Conservation (phyloP, 2,797 vertebrate genomes). For the Odontamblyopus lacepedii region DNA sequence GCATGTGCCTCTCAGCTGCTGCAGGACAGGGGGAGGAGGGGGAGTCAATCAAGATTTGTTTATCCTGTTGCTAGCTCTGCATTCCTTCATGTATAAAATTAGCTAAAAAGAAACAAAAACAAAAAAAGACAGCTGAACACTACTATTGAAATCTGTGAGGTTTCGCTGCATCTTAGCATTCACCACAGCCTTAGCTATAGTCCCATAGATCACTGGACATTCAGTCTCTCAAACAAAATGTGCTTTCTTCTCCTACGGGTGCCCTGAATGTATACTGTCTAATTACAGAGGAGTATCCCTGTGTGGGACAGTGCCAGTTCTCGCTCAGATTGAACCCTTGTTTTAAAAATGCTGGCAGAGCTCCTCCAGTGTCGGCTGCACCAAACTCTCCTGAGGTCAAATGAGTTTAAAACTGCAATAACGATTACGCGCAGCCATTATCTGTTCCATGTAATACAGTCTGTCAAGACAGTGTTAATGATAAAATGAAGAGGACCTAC, state of each 20-base stretch:
- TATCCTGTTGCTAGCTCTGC: slow-evolving; percentile 1
- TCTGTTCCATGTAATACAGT: slow-evolving; percentile 37
- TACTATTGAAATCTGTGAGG: slow-evolving; percentile 20
- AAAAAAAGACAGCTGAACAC: slow-evolving; percentile 14
- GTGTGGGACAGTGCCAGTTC: slow-evolving; percentile 36
- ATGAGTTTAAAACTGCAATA: slow-evolving; percentile 62
- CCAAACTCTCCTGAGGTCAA: slow-evolving; percentile 55
- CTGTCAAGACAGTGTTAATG: background rate
- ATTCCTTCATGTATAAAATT: slow-evolving; percentile 25
- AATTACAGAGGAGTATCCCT: slow-evolving; percentile 66
- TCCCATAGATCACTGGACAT: slow-evolving; percentile 34
- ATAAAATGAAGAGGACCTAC: slow-evolving; percentile 22
- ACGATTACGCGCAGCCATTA: slow-evolving; percentile 33
- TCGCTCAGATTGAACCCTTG: slow-evolving; percentile 50
- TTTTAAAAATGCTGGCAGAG: slow-evolving; percentile 64
- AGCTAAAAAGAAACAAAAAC: background rate
- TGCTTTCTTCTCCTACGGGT: slow-evolving; percentile 53
- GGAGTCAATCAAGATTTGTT: slow-evolving; percentile 16
- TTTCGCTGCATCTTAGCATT: slow-evolving; percentile 13
- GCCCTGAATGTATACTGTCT: slow-evolving; percentile 57
- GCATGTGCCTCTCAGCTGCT: slow-evolving; percentile 27
- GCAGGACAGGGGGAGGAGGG: background rate
- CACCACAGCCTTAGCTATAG: slow-evolving; percentile 35
- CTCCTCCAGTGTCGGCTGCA: slow-evolving; percentile 62
- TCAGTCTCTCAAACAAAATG: slow-evolving; percentile 47